Percentiles rank a stretch among this genome's conserved stretches.
These are phyloP conservation scores for Pseudococcus longispinus DNA, from an alignment of 2,888 invertebrate genomes.

Conservation along the genomic window DNA sequence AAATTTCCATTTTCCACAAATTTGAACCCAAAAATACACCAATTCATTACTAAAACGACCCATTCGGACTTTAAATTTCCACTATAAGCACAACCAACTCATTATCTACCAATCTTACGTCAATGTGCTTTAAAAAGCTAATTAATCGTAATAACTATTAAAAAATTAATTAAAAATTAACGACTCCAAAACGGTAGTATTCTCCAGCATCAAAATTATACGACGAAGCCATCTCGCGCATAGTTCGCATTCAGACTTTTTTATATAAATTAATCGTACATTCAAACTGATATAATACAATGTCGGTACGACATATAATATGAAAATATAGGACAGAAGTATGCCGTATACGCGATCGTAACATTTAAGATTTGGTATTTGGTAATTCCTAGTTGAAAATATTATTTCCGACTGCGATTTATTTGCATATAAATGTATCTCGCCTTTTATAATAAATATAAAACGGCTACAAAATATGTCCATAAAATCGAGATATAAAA, in stretches of 20 bases:
- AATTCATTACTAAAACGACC: background rate
- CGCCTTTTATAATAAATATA: conserved; percentile 55
- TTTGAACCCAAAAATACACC: background rate
- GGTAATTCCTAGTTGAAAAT: conserved; percentile 47
- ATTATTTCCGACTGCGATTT: conserved; percentile 54
- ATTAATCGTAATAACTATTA: conserved; percentile 20
- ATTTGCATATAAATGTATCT: conserved; percentile 56
- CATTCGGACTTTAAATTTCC: background rate
- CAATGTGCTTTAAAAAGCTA: background rate
- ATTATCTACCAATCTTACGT: background rate
- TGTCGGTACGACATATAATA: background rate
- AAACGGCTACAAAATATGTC: conserved; percentile 56
- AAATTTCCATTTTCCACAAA: background rate
- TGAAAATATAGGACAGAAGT: conserved; percentile 16
- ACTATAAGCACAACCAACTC: background rate
- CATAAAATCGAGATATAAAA: conserved; percentile 56
- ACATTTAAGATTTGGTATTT: conserved; percentile 42
- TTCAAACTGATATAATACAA: conserved; percentile 17
- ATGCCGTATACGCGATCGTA: background rate
- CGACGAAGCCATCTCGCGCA: background rate
- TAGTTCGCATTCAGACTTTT: background rate
- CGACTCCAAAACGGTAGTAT: background rate
- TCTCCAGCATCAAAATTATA: background rate
- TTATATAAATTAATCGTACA: conserved; percentile 39
- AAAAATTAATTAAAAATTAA: conserved; percentile 46